Evolutionary conservation across 2,797 vertebrate species (phyloP).

Genomic region (Dipus sagitta): DNA sequence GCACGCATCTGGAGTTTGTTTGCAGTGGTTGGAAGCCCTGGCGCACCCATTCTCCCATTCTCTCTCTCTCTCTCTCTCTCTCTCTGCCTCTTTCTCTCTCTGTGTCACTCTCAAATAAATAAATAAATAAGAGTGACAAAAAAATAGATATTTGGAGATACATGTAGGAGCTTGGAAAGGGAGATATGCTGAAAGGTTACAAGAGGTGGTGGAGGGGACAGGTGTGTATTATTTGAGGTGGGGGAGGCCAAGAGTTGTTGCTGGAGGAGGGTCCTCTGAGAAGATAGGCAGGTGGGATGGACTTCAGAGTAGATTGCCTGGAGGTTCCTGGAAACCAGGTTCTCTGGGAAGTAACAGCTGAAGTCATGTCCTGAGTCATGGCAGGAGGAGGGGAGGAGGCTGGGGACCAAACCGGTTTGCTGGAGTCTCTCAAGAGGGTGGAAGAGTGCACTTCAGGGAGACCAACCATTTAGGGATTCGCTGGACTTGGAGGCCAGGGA

Average conservation of each 20-base stretch:
- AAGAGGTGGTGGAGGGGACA: neutral
- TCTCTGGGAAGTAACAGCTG: constrained; percentile 45
- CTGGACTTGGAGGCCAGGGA: neutral
- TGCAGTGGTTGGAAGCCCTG: too few relatives aligned
- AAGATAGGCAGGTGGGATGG: neutral
- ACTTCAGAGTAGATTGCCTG: neutral
- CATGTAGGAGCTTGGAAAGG: neutral
- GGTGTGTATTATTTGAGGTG: neutral
- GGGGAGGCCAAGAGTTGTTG: neutral
- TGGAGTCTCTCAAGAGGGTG: constrained; percentile 42
- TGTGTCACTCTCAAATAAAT: too few relatives aligned
- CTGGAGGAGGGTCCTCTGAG: neutral
- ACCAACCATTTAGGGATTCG: neutral
- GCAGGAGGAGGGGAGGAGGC: constrained; percentile 67
- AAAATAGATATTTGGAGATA: neutral
- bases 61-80: too few relatives aligned
- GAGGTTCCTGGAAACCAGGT: constrained; percentile 53
- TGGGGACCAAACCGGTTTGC: constrained; percentile 21
- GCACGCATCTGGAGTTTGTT: too few relatives aligned
- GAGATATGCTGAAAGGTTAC: neutral
- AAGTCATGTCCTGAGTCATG: constrained; percentile 80
- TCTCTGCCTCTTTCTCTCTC: too few relatives aligned
- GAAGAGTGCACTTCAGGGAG: neutral
- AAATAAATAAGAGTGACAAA: too few relatives aligned
- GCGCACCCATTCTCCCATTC: too few relatives aligned